Base-by-base conservation (phyloP, 2,888 invertebrate genomes). In the Platyscelio sp. region DNA sequence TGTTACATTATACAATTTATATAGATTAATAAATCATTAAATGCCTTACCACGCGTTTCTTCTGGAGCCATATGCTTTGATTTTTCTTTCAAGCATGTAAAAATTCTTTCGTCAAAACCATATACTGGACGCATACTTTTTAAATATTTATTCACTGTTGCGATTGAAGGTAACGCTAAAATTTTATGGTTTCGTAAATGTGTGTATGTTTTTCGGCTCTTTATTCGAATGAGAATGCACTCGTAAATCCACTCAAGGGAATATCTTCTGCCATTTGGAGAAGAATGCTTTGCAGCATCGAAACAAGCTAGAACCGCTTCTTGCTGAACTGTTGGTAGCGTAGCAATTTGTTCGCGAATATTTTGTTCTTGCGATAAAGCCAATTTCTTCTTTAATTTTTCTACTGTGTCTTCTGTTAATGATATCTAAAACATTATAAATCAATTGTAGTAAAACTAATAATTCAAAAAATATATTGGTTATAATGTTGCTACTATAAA, bases 171-270 rank as follows among this genome's bases (percentile, higher is more conserved):
- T 61, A 61, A 40, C 9, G 38, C 15, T 40, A 61, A 24, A 61
- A 61, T 24, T 3, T 61, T 29, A 3, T 15, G 38, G 3, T 40
- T 61, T 13, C 40, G 38, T n/a, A 61, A 61, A 61, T 61, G 61
- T 27, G 4, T 3, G 15, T 61, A 61, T 29, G 61, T 40, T 3
- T 15, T 11, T 22, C 40, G 38, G 15, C 61, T 40, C 18, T 61
- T 61, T 38, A 61, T 61, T 15, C 22, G 61, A 61, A 61, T 38
- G 20, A 61, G 15, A 2, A 61, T 4, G 24, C 61, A 61, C 40
- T 61, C 61, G 15, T 61, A 61, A 3, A 61, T 24, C 61, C 61
- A 61, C 13, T 61, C 61, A 11, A 40, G 15, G 15, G 38, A 22
- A 33, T 60, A 60, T 20, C 58, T 9, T 20, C 15, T 2, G 29